These are phyloP conservation scores for Diabrotica undecimpunctata DNA, from an alignment of 1,140 invertebrate genomes.

Conservation along the genomic window DNA sequence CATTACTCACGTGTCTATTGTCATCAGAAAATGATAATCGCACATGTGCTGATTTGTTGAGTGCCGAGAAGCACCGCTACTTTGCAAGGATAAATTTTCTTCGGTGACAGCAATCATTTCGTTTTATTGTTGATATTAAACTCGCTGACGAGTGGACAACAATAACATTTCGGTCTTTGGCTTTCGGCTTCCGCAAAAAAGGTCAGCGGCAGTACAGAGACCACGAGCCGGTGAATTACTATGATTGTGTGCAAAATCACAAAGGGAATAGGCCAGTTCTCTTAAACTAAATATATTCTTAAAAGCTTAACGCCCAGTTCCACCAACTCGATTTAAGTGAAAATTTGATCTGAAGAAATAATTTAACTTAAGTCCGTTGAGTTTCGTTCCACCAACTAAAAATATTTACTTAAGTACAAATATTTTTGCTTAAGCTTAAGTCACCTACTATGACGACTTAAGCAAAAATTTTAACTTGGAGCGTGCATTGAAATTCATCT, in stretches of 20 bases:
- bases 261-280: not conserved
- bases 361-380: no score
- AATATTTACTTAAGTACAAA: no score
- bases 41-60: not conserved
- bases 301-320: no score
- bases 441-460: no score
- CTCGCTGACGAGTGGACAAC: not conserved
- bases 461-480: no score
- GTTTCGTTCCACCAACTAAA: no score
- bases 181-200: not conserved
- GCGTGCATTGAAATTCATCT: no score
- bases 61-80: not conserved
- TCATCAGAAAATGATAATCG: not conserved
- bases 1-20: slow-evolving; percentile 2
- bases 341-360: no score
- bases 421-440: no score
- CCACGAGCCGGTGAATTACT: not conserved
- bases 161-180: not conserved
- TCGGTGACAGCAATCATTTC: not conserved
- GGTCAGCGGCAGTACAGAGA: not conserved
- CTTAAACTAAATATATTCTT: no score
- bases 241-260: not conserved
- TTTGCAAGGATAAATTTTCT: not conserved
- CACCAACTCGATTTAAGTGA: no score
- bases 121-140: not conserved